A percentile compares a stretch with the other conserved stretches of the same genome.
phyloP scores from a whole-genome alignment of 1,140 invertebrate genomes.

The Drosophila seguyi region DNA sequence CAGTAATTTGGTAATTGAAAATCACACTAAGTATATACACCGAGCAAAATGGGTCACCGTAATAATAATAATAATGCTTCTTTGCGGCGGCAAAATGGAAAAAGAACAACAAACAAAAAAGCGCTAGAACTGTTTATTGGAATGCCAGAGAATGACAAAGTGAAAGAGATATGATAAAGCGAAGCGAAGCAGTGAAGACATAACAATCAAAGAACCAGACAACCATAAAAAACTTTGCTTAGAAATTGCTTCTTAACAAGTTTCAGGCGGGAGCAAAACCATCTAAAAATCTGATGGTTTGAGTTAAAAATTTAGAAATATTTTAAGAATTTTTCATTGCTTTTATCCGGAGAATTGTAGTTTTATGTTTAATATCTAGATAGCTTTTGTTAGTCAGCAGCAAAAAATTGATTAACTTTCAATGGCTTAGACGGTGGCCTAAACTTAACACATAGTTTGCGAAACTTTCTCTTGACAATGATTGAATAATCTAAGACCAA shows the following conservation, averaged over 20 bases:
- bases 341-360: neutral
- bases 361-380: neutral
- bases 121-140: conserved; percentile 43
- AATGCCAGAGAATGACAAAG: conserved; percentile 44
- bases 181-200: conserved; percentile 15
- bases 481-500: conserved; percentile 3
- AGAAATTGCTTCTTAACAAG: conserved; percentile 41
- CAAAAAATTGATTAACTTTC: conserved; percentile 5
- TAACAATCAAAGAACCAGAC: conserved; percentile 31
- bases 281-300: neutral
- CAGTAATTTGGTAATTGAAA: conserved; percentile 81
- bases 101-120: conserved; percentile 33
- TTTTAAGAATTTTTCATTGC: neutral
- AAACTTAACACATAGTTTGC: conserved; percentile 2
- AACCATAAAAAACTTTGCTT: conserved; percentile 23
- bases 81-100: conserved; percentile 12
- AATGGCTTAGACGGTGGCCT: neutral
- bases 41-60: conserved; percentile 61
- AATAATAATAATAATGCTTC: conserved; percentile 16
- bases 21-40: conserved; percentile 36
- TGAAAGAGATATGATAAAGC: conserved; percentile 34
- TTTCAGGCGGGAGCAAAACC: neutral
- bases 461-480: conserved; percentile 4
- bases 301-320: neutral
- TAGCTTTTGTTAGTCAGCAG: neutral